These are phyloP conservation scores for Todiramphus chloris DNA, from an alignment of 2,113 vertebrate genomes.

Conservation along the genomic window DNA sequence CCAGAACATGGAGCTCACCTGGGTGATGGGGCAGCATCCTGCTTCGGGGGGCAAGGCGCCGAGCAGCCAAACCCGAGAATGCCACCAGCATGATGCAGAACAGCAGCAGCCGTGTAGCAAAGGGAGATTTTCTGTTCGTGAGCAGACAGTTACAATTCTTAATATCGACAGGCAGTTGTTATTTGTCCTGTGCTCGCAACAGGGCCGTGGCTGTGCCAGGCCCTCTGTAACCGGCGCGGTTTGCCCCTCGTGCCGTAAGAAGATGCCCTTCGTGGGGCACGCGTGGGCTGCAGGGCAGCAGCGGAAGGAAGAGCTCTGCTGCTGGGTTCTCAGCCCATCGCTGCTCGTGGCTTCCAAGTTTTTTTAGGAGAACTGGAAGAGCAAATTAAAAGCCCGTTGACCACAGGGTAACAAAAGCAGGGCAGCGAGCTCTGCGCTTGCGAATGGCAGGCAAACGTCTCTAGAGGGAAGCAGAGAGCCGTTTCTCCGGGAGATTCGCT, in stretches of 20 bases:
- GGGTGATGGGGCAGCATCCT: background rate
- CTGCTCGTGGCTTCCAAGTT: background rate
- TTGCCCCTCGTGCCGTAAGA: fast-evolving
- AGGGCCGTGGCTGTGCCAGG: background rate
- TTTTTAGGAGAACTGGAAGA: background rate
- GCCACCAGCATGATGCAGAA: fast-evolving
- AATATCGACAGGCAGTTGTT: fast-evolving
- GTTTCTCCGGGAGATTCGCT: background rate
- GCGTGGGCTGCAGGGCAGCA: fast-evolving
- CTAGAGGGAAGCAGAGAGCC: constrained; percentile 73
- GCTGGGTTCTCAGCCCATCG: background rate
- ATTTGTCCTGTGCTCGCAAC: fast-evolving
- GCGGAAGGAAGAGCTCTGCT: background rate
- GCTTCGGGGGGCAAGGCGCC: fast-evolving
- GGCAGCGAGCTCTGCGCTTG: fast-evolving
- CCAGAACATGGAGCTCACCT: fast-evolving
- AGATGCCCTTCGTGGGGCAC: fast-evolving
- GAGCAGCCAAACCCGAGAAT: background rate
- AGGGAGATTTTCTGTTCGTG: background rate
- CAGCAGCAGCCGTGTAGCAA: background rate
- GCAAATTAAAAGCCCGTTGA: fast-evolving
- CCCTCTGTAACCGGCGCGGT: background rate
- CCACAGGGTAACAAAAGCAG: fast-evolving
- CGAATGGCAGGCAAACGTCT: background rate
- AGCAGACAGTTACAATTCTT: background rate